Percentiles rank a stretch among this genome's conserved stretches.
Conservation (phyloP, 2,888 invertebrate genomes). For the Entomobrya multifasciata region DNA sequence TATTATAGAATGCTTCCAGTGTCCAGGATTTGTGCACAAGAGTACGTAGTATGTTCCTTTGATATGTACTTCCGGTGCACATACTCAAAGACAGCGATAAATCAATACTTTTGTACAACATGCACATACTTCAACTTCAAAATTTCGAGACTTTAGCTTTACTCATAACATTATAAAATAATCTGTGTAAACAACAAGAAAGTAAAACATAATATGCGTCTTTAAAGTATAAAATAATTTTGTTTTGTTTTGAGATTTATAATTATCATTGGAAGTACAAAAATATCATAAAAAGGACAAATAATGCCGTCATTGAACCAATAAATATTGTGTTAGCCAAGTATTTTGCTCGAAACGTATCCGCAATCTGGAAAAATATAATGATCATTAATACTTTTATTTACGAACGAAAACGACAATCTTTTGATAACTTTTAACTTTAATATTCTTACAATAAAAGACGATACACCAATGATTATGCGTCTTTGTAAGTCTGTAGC, state of each 20-base stretch:
- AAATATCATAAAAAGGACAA: conserved; percentile 27
- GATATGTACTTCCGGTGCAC: background rate
- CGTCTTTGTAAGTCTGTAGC: conserved; percentile 38
- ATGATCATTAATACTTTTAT: too few relatives aligned
- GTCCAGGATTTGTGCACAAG: too few relatives aligned
- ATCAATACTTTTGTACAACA: background rate
- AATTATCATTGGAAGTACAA: conserved; percentile 38
- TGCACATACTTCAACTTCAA: too few relatives aligned
- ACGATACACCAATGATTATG: conserved; percentile 43
- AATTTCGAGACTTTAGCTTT: too few relatives aligned
- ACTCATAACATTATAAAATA: conserved; percentile 2
- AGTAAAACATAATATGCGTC: too few relatives aligned
- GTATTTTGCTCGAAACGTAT: conserved; percentile 52
- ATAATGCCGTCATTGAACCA: background rate
- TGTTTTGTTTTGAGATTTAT: background rate
- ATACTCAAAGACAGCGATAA: background rate
- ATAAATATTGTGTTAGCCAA: conserved; percentile 2
- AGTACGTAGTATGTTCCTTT: too few relatives aligned
- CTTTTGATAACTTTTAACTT: too few relatives aligned
- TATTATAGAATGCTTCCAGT: too few relatives aligned
- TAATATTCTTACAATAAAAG: conserved; percentile 41
- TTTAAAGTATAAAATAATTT: too few relatives aligned
- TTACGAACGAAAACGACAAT: too few relatives aligned
- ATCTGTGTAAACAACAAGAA: too few relatives aligned
- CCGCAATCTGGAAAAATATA: conserved; percentile 46